phyloP scores from a whole-genome alignment of 2,797 vertebrate species.

The Orientallactaga sibirica region DNA sequence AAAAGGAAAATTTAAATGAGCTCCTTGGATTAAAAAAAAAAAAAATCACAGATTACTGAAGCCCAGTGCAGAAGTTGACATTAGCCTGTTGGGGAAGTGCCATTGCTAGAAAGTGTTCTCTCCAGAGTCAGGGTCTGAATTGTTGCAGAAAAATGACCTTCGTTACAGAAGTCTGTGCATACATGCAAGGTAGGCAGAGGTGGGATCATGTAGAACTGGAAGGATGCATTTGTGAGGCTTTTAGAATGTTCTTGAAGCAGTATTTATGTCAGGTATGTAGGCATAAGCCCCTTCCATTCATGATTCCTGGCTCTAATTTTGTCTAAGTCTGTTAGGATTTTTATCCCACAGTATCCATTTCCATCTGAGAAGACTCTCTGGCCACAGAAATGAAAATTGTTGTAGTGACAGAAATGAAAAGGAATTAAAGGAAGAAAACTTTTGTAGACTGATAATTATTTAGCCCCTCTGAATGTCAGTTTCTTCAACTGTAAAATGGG shows the following conservation, averaged over 20 bases:
- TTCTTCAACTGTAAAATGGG: constrained; percentile 1
- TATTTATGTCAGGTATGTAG: neutral
- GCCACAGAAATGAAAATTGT: neutral
- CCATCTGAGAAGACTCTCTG: constrained; percentile 22
- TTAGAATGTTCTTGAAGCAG: neutral
- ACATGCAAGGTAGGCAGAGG: neutral
- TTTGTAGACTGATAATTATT: constrained; percentile 3
- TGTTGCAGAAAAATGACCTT: neutral
- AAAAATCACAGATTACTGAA: neutral
- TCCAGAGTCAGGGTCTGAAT: neutral
- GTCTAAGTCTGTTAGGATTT: neutral
- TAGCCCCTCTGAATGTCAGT: neutral
- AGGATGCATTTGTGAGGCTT: neutral
- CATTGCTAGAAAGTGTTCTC: neutral
- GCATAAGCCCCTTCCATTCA: neutral
- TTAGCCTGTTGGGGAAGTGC: neutral
- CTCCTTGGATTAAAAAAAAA: neutral
- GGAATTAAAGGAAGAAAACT: neutral
- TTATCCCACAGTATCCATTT: neutral
- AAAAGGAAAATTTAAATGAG: neutral
- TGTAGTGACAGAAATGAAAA: neutral
- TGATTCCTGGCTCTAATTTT: neutral
- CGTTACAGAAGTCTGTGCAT: neutral
- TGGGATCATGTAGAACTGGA: neutral
- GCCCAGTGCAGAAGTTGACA: neutral